These are phyloP conservation scores for Poeciliopsis infans DNA, from an alignment of 2,797 vertebrate species.

Conservation along the genomic window DNA sequence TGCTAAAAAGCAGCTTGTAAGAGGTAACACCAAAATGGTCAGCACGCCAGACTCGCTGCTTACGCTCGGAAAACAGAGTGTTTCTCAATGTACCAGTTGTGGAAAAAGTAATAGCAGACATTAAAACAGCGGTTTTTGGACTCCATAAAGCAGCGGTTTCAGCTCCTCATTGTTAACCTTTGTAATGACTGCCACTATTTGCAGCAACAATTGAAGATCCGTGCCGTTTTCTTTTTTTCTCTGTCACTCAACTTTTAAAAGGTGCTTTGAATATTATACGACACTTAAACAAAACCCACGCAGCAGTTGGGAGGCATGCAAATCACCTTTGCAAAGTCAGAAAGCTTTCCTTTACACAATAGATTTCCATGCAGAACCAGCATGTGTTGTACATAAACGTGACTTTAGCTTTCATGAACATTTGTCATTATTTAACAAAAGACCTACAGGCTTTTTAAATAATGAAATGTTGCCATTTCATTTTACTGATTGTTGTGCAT, in stretches of 20 bases:
- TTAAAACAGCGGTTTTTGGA: constrained; percentile 10
- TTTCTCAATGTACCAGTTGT: constrained; percentile 7
- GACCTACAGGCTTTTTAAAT: neutral
- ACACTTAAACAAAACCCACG: neutral
- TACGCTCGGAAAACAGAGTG: constrained; percentile 6
- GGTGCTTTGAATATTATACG: constrained; percentile 22
- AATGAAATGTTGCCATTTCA: neutral
- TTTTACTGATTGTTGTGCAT: neutral
- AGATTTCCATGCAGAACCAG: neutral
- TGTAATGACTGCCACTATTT: constrained; percentile 1
- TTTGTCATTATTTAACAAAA: neutral
- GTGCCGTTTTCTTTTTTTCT: constrained; percentile 7
- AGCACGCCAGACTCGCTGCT: neutral
- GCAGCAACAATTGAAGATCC: neutral
- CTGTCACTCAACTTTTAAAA: neutral
- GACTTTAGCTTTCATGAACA: neutral
- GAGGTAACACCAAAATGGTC: neutral
- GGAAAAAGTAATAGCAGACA: constrained; percentile 11
- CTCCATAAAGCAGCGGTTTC: neutral
- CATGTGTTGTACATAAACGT: neutral
- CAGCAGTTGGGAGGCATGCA: constrained; percentile 11
- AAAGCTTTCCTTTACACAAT: neutral
- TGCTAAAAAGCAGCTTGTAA: constrained; percentile 16
- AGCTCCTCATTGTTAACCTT: neutral
- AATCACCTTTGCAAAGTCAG: neutral